Evolutionary conservation across 2,113 vertebrate genomes (phyloP).

Genomic region (Promerops cafer): DNA sequence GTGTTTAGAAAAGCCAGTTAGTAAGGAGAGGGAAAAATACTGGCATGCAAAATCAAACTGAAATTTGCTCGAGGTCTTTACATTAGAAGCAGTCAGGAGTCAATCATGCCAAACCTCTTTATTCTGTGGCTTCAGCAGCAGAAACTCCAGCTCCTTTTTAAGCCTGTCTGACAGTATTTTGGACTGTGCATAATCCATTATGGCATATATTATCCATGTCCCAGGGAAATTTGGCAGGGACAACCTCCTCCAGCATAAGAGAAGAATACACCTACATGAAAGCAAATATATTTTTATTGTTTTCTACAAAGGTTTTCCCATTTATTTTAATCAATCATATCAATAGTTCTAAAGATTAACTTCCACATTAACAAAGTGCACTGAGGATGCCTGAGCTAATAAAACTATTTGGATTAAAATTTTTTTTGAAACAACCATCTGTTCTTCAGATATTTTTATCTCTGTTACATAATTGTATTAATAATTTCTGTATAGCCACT

Average conservation of each 20-base stretch:
- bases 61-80: background rate
- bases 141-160: slow-evolving; percentile 52
- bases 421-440: background rate
- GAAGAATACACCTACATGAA: background rate
- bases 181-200: slow-evolving; percentile 53
- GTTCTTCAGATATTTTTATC: background rate
- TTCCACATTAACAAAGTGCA: background rate
- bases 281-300: background rate
- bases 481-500: background rate
- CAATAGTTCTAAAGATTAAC: background rate
- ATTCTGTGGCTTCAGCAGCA: slow-evolving; percentile 40
- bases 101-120: slow-evolving; percentile 38
- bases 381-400: background rate
- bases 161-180: slow-evolving; percentile 45
- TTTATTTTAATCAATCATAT: background rate
- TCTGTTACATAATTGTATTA: background rate
- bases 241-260: slow-evolving; percentile 62
- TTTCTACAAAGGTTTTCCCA: background rate
- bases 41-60: background rate
- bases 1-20: background rate
- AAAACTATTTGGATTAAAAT: background rate
- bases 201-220: slow-evolving; percentile 54
- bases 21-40: background rate
- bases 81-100: slow-evolving; percentile 32
- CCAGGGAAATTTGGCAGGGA: slow-evolving; percentile 56